These are phyloP conservation scores for Tinea trinotella DNA, from an alignment of 2,888 invertebrate genomes.

Conservation along the genomic window DNA sequence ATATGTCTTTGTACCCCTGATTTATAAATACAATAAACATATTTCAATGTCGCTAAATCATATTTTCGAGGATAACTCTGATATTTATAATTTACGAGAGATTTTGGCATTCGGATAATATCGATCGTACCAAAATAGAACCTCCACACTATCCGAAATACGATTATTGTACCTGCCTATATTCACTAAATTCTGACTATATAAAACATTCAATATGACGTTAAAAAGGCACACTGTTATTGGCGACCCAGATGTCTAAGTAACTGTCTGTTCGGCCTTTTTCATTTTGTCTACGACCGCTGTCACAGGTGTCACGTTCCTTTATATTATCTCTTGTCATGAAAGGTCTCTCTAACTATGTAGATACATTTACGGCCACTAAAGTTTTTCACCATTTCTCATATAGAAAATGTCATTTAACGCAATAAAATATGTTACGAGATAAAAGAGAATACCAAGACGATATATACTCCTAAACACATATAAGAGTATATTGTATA, in stretches of 20 bases:
- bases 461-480: background rate
- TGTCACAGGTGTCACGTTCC: slow-evolving; percentile 15
- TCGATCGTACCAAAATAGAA: background rate
- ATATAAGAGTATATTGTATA: background rate
- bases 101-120: background rate
- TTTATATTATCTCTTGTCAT: slow-evolving; percentile 6
- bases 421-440: background rate
- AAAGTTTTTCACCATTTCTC: background rate
- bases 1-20: too few species aligned
- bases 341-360: background rate
- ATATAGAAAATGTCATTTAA: background rate
- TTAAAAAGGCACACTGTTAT: background rate
- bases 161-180: background rate
- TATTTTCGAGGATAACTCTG: too few species aligned
- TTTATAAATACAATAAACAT: too few species aligned
- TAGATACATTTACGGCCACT: background rate
- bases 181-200: background rate
- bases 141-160: background rate
- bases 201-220: background rate
- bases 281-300: slow-evolving; percentile 4
- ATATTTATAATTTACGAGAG: too few species aligned
- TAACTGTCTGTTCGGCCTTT: slow-evolving; percentile 10
- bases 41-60: too few species aligned
- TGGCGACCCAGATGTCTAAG: slow-evolving; percentile 10
- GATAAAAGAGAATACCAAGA: background rate